Evolutionary conservation across 37 sponge, comb jelly and placozoan species (phyloP).

Genomic region (Mnemiopsis leidyi): DNA sequence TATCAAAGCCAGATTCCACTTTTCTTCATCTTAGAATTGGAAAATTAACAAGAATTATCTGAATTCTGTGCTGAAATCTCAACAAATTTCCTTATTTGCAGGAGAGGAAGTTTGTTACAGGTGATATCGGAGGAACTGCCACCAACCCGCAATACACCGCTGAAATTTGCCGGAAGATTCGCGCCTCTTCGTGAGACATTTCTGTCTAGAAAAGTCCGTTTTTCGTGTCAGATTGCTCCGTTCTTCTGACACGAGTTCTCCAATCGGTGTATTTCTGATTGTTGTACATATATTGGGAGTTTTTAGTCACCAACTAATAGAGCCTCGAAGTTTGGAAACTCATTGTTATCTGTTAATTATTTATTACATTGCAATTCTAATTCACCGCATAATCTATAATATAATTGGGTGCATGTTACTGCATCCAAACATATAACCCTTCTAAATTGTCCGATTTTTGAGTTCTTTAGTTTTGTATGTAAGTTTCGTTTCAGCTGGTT

Average conservation of each 20-base stretch:
- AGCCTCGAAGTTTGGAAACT: no score
- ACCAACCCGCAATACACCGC: slow-evolving; percentile 58
- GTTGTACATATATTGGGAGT: background rate
- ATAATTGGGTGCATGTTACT: background rate
- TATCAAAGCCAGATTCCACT: no score
- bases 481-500: background rate
- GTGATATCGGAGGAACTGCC: slow-evolving; percentile 49
- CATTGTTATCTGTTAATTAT: background rate
- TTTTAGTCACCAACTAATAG: background rate
- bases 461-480: background rate
- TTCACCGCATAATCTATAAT: background rate
- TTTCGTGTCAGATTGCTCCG: no score
- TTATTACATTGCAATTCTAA: background rate
- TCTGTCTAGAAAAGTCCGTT: no score
- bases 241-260: no score
- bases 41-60: no score
- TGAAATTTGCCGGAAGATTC: slow-evolving; percentile 38
- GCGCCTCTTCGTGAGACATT: background rate
- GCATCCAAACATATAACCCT: background rate
- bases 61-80: no score
- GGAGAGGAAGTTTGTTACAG: slow-evolving; percentile 57
- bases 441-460: background rate
- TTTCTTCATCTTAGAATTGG: no score
- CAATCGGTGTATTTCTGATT: no score
- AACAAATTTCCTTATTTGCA: background rate